Evolutionary conservation across 37 sponge, comb jelly and placozoan genomes (phyloP).

Genomic region (Halisarca cf. caerulea): DNA sequence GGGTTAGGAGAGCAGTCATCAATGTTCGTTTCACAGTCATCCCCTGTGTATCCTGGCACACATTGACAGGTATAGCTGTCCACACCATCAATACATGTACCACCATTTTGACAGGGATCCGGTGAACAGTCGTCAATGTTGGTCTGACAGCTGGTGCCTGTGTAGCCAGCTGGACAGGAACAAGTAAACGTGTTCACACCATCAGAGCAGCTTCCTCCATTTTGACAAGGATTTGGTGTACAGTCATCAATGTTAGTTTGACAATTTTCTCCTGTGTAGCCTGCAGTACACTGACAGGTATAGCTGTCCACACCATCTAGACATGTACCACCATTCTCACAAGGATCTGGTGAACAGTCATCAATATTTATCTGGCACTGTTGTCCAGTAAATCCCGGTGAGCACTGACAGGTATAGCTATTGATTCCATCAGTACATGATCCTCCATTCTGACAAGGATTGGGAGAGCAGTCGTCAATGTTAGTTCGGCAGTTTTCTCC

Average conservation of each 20-base stretch:
- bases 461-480: constrained; percentile 29
- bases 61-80: constrained; percentile 32
- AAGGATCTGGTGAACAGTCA: constrained; percentile 11
- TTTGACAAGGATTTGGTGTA: constrained; percentile 18
- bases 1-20: background rate
- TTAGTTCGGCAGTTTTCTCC: constrained; percentile 1
- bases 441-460: background rate
- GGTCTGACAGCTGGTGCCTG: background rate
- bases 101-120: constrained; percentile 28
- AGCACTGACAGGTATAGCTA: constrained; percentile 5
- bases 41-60: constrained; percentile 53
- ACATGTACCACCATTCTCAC: constrained; percentile 23
- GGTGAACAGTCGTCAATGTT: constrained; percentile 24
- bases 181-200: background rate
- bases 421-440: constrained; percentile 12
- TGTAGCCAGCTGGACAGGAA: constrained; percentile 26
- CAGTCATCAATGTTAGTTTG: constrained; percentile 31
- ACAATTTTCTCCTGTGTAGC: constrained; percentile 45
- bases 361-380: constrained; percentile 9
- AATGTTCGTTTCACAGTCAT: constrained; percentile 28
- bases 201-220: background rate
- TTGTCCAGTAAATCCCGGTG: background rate
- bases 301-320: constrained; percentile 5
- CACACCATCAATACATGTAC: constrained; percentile 25
- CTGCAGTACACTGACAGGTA: constrained; percentile 20